These are phyloP conservation scores for Galaxias olidus DNA, from an alignment of 2,797 vertebrate genomes.

Conservation along the genomic window DNA sequence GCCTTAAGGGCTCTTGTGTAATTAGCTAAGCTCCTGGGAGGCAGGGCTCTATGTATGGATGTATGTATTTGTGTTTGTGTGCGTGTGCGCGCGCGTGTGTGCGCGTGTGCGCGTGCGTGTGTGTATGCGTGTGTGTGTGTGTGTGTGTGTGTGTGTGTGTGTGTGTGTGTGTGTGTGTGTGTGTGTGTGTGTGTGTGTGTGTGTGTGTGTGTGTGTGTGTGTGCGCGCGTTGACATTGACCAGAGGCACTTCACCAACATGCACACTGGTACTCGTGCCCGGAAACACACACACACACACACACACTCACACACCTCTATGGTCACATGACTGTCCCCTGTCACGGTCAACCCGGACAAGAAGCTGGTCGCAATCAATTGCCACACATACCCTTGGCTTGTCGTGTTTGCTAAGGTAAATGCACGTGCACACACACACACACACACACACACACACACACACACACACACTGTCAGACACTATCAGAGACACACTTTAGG, in stretches of 20 bases:
- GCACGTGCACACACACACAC: constrained; percentile 36
- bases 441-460: constrained; percentile 20
- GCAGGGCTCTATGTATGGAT: constrained; percentile 23
- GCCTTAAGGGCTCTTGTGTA: constrained; percentile 76
- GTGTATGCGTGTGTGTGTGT: constrained; percentile 9
- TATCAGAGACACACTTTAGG: neutral
- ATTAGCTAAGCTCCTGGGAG: constrained; percentile 75
- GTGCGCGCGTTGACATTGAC: constrained; percentile 76
- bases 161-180: constrained; percentile 3
- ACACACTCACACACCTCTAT: constrained; percentile 16
- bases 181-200: constrained; percentile 14
- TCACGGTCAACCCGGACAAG: constrained; percentile 55
- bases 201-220: constrained; percentile 2
- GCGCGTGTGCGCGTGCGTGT: constrained; percentile 6
- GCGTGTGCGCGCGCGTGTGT: constrained; percentile 1
- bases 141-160: neutral
- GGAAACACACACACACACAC: constrained; percentile 25
- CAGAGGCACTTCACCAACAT: constrained; percentile 56
- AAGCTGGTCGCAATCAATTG: constrained; percentile 38
- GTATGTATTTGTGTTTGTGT: neutral
- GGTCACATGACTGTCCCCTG: constrained; percentile 30
- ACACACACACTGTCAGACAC: constrained; percentile 1
- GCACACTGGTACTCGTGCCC: neutral
- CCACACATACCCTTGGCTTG: constrained; percentile 1
- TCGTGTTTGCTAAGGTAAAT: constrained; percentile 33